Base-by-base conservation (phyloP, 2,113 vertebrate genomes). In the Thunnus maccoyii region DNA sequence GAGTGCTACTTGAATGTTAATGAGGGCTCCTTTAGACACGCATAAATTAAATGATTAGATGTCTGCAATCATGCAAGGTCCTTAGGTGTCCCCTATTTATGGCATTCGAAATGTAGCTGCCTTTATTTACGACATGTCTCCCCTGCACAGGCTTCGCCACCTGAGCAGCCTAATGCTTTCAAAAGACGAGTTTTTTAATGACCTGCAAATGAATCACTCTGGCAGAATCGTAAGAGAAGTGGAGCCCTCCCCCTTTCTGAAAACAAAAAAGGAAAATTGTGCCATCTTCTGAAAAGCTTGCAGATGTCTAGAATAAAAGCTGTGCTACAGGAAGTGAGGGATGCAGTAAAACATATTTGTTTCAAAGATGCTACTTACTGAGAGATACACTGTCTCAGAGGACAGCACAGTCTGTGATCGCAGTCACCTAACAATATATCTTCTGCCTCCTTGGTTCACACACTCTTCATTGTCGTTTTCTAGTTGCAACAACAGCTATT, bases 41-140 rank as follows among this genome's bases (percentile, higher is more conserved):
- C 93, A 95, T 94, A 93, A 94, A 94, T 94, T 95, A 93, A 92
- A 94, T 86, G 81, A 95, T 92, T 93, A 93, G 93, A 92, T 88
- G 91, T 91, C 91, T 88, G 92, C 91, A 94, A 92, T 94, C 93
- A 94, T 90, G 90, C 91, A 81, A 92, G 92, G 91, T 89, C 91
- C 87, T 89, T 88, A 93, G 93, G 86, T 93, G 88, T 89, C 90
- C 87, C 90, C 86, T 92, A 91, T 93, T 93, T 94, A 93, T 94
- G 87, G 93, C 91, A 93, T 93, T 92, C 88, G 89, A 93, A 94
- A 94, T 79, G 71, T 91, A 93, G 91, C 90, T 86, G 76, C 76
- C 85, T 93, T 93, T 94, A 94, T 94, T 94, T 93, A 94, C 84
- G 89, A 91, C 84, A 17, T 63, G 72, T 86, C 84, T 89, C 87